Evolutionary conservation across 2,797 vertebrate species (phyloP), one percentile per base, ranked within the genome.

Genomic region (Sternarchorhynchus goeldii): DNA sequence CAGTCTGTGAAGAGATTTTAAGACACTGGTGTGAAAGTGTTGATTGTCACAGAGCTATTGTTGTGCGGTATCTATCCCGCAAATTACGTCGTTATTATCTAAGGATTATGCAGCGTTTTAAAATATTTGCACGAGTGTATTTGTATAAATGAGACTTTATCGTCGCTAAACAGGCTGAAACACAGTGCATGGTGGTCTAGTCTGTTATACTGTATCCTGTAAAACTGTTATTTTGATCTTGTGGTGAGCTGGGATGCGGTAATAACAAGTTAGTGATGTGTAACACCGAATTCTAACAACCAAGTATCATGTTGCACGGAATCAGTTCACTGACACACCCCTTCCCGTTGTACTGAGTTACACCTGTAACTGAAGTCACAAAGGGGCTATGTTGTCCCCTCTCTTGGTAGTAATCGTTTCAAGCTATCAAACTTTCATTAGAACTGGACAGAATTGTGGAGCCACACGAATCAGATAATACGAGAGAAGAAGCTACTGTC

Each of bases 321-420:
- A 21, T 34, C 31, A 65, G 75, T 20, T 80, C 41, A 75, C 62
- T 29, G 67, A 75, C 75, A 81, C 75, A 70, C 76, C 73, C 73
- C 73, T 78, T 60, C 66, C 75, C 62, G 10, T n/a, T 45, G 55
- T 74, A 67, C 32, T 71, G 59, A 50, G 64, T 67, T 78, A 60
- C 82, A 81, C 72, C 82, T 79, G 78, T 58, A 76, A 32, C 58
- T 34, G n/a, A 41, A 64, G 32, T 60, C 16, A 55, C 55, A 20
- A 3, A 4, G 25, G 45, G 3, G 56, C 73, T 64, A 74, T 72
- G 29, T 62, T 39, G n/a, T 53, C 39, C 32, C 29, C 29, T 6
- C 53, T 57, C n/a, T 32, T n/a, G 7, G 45, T n/a, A 16, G 7
- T 31, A 56, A 18, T 32, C 16, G 3, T 25, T 14, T 29, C 21